Evolutionary conservation across 2,797 vertebrate species (phyloP).

Genomic region (Channallabes apus): DNA sequence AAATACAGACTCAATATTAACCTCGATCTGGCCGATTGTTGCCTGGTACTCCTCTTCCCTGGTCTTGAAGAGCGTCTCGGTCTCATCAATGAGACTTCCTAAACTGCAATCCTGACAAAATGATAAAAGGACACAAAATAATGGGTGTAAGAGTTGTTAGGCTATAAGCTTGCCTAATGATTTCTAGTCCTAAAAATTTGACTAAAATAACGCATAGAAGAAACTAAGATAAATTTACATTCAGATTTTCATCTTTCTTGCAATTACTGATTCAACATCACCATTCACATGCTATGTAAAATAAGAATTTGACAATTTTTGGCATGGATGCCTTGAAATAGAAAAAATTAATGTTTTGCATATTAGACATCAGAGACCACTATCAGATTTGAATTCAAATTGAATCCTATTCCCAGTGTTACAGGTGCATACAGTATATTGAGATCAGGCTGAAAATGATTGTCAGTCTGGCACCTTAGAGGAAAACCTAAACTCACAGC

Average conservation of each 20-base stretch:
- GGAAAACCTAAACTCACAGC: slow-evolving; percentile 51
- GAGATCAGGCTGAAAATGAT: not conserved
- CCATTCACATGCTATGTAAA: not conserved
- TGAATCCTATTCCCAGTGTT: not conserved
- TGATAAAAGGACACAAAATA: slow-evolving; percentile 32
- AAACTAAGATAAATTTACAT: not conserved
- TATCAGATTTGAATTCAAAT: not conserved
- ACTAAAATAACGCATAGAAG: not conserved
- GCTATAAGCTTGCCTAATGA: not conserved
- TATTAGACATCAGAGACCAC: not conserved
- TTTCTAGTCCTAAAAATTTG: not conserved
- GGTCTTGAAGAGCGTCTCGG: slow-evolving; percentile 93
- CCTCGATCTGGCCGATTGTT: slow-evolving; percentile 98
- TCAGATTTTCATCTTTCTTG: not conserved
- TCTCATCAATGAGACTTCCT: slow-evolving; percentile 94
- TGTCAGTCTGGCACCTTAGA: not conserved
- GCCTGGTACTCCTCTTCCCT: slow-evolving; percentile 97
- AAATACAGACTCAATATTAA: slow-evolving; percentile 60
- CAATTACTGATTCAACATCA: not conserved
- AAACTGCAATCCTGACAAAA: slow-evolving; percentile 88
- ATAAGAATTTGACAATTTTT: not conserved
- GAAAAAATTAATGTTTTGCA: not conserved
- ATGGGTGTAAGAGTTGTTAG: not conserved
- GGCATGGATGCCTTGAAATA: not conserved
- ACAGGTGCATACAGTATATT: not conserved